A percentile compares a stretch with the other conserved stretches of the same genome.
phyloP scores from a whole-genome alignment of 92 coral and sea anemone species.

The Porites evermanni region DNA sequence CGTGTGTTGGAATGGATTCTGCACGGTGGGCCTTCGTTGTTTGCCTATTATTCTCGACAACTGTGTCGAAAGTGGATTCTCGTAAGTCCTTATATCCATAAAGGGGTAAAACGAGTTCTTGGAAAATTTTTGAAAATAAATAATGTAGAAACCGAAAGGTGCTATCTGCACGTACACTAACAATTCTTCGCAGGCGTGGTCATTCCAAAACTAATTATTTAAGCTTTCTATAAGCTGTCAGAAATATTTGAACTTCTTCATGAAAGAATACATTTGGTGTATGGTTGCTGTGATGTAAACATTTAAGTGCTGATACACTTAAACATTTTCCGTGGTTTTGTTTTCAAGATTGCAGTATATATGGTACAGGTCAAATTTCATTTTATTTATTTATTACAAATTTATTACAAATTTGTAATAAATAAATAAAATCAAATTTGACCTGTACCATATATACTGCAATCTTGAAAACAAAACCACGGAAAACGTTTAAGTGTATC shows the following conservation, averaged over 20 bases:
- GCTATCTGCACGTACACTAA: background rate
- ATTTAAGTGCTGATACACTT: too few species aligned
- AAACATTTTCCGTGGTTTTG: background rate
- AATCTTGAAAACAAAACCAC: too few species aligned
- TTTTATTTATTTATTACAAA: too few species aligned
- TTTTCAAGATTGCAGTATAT: background rate
- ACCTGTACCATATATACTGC: too few species aligned
- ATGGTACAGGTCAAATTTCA: too few species aligned
- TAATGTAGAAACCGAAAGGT: background rate
- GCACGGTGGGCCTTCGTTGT: background rate
- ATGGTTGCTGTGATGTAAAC: background rate
- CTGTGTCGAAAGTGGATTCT: background rate
- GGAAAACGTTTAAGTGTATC: too few species aligned
- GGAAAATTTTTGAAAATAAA: background rate
- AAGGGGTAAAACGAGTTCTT: background rate
- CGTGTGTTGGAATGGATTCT: slow-evolving; percentile 23
- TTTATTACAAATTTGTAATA: too few species aligned
- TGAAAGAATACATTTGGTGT: background rate
- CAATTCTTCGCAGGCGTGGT: background rate
- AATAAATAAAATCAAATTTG: too few species aligned
- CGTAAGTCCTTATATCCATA: slow-evolving; percentile 17
- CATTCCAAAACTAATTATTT: background rate
- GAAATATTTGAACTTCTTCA: background rate
- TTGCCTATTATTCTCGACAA: background rate
- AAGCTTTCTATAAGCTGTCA: background rate